Percentiles rank a stretch among this genome's conserved stretches.
Evolutionary conservation across 1,140 invertebrate genomes (phyloP).

Genomic region (Tetragnatha versicolor): DNA sequence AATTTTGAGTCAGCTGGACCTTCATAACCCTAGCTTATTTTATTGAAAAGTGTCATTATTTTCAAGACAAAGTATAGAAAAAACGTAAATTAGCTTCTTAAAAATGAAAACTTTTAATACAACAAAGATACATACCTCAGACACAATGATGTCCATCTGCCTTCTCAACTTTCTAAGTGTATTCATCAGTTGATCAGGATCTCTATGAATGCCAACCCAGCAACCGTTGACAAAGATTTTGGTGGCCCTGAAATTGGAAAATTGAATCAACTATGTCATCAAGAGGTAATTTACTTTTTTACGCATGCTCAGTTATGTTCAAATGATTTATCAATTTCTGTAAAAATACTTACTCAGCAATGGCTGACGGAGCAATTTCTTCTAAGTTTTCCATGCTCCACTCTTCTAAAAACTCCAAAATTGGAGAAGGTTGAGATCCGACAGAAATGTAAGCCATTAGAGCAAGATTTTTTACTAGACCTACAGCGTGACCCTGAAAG

Average conservation of each 20-base stretch:
- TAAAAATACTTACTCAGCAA: constrained; percentile 72
- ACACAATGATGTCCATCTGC: constrained; percentile 99
- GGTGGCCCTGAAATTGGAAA: constrained; percentile 73
- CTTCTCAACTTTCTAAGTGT: constrained; percentile 93
- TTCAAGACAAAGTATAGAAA: too few relatives aligned
- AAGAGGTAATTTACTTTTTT: not conserved
- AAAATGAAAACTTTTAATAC: constrained; percentile 1
- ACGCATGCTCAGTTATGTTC: not conserved
- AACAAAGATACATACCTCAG: constrained; percentile 71
- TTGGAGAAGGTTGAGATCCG: constrained; percentile 96
- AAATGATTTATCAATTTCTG: constrained; percentile 9
- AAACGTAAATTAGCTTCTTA: too few relatives aligned
- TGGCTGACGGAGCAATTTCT: constrained; percentile 95
- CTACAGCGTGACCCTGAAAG: constrained; percentile 71
- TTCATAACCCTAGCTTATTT: too few relatives aligned
- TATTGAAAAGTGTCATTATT: too few relatives aligned
- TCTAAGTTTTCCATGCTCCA: constrained; percentile 99
- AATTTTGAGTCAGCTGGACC: too few relatives aligned
- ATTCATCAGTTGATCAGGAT: constrained; percentile 97
- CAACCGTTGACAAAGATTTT: constrained; percentile 99
- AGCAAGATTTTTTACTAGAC: constrained; percentile 95
- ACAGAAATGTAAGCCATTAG: constrained; percentile 99
- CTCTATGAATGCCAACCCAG: constrained; percentile 98
- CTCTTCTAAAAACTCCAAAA: constrained; percentile 99
- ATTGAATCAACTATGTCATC: not conserved